Evolutionary conservation across 1,140 invertebrate species (phyloP).

Genomic region (Zaprionus nigranus): DNA sequence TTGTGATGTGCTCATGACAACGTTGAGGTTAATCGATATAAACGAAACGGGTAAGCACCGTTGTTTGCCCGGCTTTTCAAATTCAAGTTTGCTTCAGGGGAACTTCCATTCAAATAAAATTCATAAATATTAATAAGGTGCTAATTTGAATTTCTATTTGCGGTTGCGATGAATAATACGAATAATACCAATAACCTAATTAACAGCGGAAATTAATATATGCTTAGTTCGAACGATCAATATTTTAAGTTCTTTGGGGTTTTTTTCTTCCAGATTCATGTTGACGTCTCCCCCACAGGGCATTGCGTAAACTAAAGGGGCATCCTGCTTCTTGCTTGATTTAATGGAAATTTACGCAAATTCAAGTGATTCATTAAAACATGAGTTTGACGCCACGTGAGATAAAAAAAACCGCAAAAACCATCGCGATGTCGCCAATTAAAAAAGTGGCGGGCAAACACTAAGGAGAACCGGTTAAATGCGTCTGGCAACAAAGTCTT

Average conservation of each 20-base stretch:
- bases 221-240: slow-evolving; percentile 40
- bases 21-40: slow-evolving; percentile 6
- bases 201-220: slow-evolving; percentile 52
- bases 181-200: slow-evolving; percentile 26
- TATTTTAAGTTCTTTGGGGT: slow-evolving; percentile 42
- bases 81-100: neutral
- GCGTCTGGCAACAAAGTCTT: slow-evolving; percentile 23
- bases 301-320: slow-evolving; percentile 41
- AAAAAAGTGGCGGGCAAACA: slow-evolving; percentile 4
- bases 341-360: slow-evolving; percentile 34
- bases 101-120: slow-evolving; percentile 1
- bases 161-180: slow-evolving; percentile 6
- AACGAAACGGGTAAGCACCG: neutral
- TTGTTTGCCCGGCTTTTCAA: neutral
- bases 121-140: slow-evolving; percentile 2
- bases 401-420: slow-evolving; percentile 25
- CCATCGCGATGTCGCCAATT: slow-evolving; percentile 5
- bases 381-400: slow-evolving; percentile 22
- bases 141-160: slow-evolving; percentile 26
- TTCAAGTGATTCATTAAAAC: slow-evolving; percentile 34
- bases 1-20: neutral
- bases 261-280: slow-evolving; percentile 18
- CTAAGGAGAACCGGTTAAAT: slow-evolving; percentile 59
- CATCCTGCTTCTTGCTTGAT: neutral
- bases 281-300: slow-evolving; percentile 10